Evolutionary conservation across 2,113 vertebrate genomes (phyloP).

Genomic region (Carassius carassius): DNA sequence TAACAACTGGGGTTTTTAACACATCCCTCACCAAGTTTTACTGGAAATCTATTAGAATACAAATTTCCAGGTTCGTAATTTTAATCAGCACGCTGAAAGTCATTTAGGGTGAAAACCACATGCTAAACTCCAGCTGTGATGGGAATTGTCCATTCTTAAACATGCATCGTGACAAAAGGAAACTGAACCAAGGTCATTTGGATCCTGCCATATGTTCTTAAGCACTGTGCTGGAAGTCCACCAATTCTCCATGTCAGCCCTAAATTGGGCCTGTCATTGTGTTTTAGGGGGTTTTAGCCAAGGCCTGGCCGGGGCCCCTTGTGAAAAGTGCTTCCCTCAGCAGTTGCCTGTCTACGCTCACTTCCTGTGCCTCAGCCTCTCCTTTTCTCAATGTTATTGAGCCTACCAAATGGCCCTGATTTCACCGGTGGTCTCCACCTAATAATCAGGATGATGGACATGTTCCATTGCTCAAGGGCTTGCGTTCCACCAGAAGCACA

Average conservation of each 20-base stretch:
- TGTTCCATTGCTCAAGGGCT: slow-evolving; percentile 77
- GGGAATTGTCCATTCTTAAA: slow-evolving; percentile 6
- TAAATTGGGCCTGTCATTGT: slow-evolving; percentile 78
- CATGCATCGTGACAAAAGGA: not conserved
- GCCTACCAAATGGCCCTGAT: slow-evolving; percentile 82
- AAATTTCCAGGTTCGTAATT: not conserved
- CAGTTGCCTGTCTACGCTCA: slow-evolving; percentile 83
- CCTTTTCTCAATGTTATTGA: slow-evolving; percentile 72
- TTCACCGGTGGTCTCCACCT: slow-evolving; percentile 83
- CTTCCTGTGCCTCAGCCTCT: slow-evolving; percentile 86
- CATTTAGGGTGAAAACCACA: not conserved
- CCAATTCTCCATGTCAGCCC: slow-evolving; percentile 66
- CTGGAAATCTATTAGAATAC: not conserved
- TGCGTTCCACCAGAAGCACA: slow-evolving; percentile 77
- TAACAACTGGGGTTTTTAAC: not conserved
- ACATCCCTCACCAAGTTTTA: not conserved
- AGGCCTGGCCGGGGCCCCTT: slow-evolving; percentile 67
- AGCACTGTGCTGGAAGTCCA: slow-evolving; percentile 62
- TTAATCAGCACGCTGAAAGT: not conserved
- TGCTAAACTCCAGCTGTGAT: not conserved
- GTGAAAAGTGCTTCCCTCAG: slow-evolving; percentile 83
- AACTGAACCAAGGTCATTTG: slow-evolving; percentile 22
- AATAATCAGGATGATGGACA: slow-evolving; percentile 81
- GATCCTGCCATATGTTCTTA: slow-evolving; percentile 55
- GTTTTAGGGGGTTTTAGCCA: slow-evolving; percentile 55